Percentiles rank a stretch among this genome's conserved stretches.
These are phyloP conservation scores for Parapsyche elsis DNA, from an alignment of 1,140 invertebrate species.

Conservation along the genomic window DNA sequence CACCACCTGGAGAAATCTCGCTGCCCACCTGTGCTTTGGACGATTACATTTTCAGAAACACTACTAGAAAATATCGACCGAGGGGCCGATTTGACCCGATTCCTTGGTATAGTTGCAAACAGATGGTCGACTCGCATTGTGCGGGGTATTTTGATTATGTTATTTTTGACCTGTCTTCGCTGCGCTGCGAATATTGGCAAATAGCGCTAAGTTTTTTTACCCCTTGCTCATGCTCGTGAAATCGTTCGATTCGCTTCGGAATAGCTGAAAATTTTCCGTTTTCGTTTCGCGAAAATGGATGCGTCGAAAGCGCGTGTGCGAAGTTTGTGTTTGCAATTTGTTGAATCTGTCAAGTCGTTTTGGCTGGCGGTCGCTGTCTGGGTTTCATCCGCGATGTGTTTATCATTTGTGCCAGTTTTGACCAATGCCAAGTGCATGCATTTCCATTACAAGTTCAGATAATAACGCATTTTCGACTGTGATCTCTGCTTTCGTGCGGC, in stretches of 20 bases:
- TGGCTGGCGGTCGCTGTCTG: neutral
- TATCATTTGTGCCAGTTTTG: conserved; percentile 25
- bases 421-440: conserved; percentile 27
- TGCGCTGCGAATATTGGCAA: neutral
- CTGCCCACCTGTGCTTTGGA: no score
- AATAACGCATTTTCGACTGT: neutral
- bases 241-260: neutral
- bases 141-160: conserved; percentile 20
- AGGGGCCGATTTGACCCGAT: conserved; percentile 8
- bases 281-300: neutral
- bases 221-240: no score
- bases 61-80: neutral
- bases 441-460: neutral
- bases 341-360: neutral
- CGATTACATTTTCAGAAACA: no score
- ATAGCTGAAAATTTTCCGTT: neutral
- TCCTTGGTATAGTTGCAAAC: neutral
- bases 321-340: neutral
- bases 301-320: no score
- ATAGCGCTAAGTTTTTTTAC: no score
- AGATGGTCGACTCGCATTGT: neutral
- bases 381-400: neutral
- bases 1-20: no score
- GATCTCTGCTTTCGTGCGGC: no score
- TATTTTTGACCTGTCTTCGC: conserved; percentile 25